Conservation (phyloP, 2,888 invertebrate genomes). For the Stictocephala bisonia region DNA sequence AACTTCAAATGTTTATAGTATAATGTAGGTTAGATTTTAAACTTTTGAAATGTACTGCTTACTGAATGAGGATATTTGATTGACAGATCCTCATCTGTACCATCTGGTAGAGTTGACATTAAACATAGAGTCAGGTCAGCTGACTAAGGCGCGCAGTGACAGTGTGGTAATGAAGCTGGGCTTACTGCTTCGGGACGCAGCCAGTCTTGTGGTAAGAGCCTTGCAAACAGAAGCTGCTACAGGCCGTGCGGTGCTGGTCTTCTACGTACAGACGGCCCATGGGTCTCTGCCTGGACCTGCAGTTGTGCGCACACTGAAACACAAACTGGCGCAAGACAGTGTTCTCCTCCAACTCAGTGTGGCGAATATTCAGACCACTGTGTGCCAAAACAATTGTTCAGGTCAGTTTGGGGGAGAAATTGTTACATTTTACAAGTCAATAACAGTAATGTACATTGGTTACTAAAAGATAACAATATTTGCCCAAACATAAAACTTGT, state of each 20-base stretch:
- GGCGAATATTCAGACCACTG: conserved; percentile 80
- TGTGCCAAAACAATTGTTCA: conserved; percentile 94
- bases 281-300: conserved; percentile 70
- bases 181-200: conserved; percentile 80
- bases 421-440: neutral
- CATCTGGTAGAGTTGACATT: conserved; percentile 86
- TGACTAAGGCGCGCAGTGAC: conserved; percentile 78
- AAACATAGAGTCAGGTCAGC: conserved; percentile 72
- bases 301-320: conserved; percentile 74
- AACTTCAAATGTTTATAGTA: too few species aligned
- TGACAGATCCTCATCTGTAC: conserved; percentile 77
- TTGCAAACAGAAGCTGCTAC: conserved; percentile 69
- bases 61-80: too few species aligned
- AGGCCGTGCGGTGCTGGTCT: conserved; percentile 74
- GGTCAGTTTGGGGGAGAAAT: too few species aligned
- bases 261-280: conserved; percentile 73
- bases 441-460: too few species aligned
- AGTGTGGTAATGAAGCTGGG: conserved; percentile 84
- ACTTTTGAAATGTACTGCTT: too few species aligned
- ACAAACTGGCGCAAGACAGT: conserved; percentile 77
- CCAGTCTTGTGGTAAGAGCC: conserved; percentile 63
- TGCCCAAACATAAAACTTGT: too few species aligned
- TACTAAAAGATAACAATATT: too few species aligned
- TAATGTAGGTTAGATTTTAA: too few species aligned
- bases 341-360: conserved; percentile 79